Conservation (phyloP, 2,888 invertebrate species). For the Mongoloraphidia duomilia region DNA sequence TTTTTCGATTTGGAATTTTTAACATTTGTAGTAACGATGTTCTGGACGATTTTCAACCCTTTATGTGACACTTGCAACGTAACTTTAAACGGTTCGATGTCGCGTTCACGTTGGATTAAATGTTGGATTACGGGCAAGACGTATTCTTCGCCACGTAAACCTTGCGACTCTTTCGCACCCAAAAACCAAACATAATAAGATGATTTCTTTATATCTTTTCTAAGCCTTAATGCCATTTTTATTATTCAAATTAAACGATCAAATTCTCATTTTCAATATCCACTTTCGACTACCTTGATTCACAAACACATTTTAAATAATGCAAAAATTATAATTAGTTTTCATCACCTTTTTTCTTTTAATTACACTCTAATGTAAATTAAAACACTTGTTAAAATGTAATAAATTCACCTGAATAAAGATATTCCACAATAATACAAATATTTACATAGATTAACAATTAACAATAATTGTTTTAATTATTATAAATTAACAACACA, state of each 20-base stretch:
- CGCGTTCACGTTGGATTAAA: slow-evolving; percentile 68
- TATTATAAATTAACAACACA: no score
- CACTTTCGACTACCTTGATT: no score
- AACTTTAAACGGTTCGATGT: slow-evolving; percentile 80
- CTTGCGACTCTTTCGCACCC: slow-evolving; percentile 89
- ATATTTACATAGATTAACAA: no score
- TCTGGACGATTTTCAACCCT: slow-evolving; percentile 89
- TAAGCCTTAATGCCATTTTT: slow-evolving; percentile 63
- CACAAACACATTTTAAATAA: no score
- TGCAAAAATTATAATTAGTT: no score
- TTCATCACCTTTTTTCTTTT: no score
- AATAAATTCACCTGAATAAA: no score
- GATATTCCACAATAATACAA: no score
- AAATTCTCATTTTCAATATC: no score
- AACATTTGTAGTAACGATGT: slow-evolving; percentile 24
- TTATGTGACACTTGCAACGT: slow-evolving; percentile 84
- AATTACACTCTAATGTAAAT: no score
- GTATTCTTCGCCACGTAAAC: slow-evolving; percentile 70
- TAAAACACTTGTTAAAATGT: no score
- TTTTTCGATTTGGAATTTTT: slow-evolving; percentile 28
- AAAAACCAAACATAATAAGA: slow-evolving; percentile 90
- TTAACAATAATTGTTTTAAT: no score
- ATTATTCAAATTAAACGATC: not conserved
- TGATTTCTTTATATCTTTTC: slow-evolving; percentile 79
- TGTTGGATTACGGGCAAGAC: slow-evolving; percentile 74